Evolutionary conservation across 2,888 invertebrate species (phyloP).

Genomic region (Rhabditoides inermis): DNA sequence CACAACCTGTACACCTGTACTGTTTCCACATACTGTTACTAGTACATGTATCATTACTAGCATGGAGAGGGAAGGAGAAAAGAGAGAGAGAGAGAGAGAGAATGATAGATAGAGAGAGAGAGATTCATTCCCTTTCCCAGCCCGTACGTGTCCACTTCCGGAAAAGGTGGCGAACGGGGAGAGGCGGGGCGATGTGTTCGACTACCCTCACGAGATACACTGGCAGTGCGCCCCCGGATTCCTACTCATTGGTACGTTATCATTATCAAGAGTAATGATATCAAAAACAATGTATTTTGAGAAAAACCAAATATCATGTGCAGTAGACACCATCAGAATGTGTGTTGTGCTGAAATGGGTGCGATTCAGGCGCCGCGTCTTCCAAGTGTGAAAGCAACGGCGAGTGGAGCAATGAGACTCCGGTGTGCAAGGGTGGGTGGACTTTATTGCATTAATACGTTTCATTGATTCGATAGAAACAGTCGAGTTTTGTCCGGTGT

Average conservation of each 20-base stretch:
- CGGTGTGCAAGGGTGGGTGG: constrained; percentile 64
- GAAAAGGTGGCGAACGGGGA: constrained; percentile 79
- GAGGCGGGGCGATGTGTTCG: constrained; percentile 79
- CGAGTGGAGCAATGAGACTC: constrained; percentile 65
- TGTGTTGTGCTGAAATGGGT: too few relatives aligned
- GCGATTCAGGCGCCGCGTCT: constrained; percentile 63
- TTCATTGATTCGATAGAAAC: too few relatives aligned
- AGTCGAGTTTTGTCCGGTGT: too few relatives aligned
- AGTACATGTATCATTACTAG: constrained; percentile 5
- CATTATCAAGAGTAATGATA: too few relatives aligned
- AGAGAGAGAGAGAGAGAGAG: too few relatives aligned
- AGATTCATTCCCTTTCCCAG: constrained; percentile 56
- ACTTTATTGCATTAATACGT: too few relatives aligned
- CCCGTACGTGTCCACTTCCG: constrained; percentile 80
- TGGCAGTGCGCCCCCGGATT: constrained; percentile 75
- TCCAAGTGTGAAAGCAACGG: constrained; percentile 83
- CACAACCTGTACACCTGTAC: not conserved
- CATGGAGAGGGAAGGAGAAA: too few relatives aligned
- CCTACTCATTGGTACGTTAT: constrained; percentile 86
- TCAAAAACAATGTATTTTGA: too few relatives aligned
- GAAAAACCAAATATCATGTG: too few relatives aligned
- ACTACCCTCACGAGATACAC: constrained; percentile 70
- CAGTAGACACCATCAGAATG: too few relatives aligned
- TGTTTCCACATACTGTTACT: not conserved
- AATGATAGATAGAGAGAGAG: too few relatives aligned